phyloP scores from a whole-genome alignment of 2,888 invertebrate species.

The Parasteatoda lunata region DNA sequence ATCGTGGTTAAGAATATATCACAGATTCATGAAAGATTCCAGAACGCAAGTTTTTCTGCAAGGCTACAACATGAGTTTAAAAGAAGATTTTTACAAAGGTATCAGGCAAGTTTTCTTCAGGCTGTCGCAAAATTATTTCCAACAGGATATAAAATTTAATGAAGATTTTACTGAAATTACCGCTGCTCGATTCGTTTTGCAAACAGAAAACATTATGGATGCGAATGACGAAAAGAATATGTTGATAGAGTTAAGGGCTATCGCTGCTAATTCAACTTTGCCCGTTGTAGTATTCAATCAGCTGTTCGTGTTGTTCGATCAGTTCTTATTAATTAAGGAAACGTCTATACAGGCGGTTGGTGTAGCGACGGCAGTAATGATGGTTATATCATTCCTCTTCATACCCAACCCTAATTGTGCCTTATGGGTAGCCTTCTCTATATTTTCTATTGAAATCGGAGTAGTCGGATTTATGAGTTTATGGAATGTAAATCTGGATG shows the following conservation, averaged over 20 bases:
- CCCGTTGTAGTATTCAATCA: slow-evolving; percentile 95
- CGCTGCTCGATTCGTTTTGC: slow-evolving; percentile 89
- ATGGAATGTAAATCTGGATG: slow-evolving; percentile 94
- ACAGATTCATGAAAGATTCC: slow-evolving; percentile 84
- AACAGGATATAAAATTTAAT: slow-evolving; percentile 89
- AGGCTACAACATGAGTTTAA: slow-evolving; percentile 82
- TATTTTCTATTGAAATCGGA: slow-evolving; percentile 93
- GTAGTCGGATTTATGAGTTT: slow-evolving; percentile 97
- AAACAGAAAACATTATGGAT: slow-evolving; percentile 90
- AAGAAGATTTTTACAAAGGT: slow-evolving; percentile 83
- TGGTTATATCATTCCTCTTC: slow-evolving; percentile 93
- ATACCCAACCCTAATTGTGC: slow-evolving; percentile 94
- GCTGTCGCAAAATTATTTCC: slow-evolving; percentile 77
- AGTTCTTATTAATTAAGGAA: slow-evolving; percentile 90
- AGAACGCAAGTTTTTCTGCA: slow-evolving; percentile 79
- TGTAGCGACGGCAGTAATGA: slow-evolving; percentile 93
- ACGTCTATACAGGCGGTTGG: slow-evolving; percentile 91
- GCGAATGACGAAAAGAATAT: slow-evolving; percentile 93
- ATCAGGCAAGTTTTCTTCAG: slow-evolving; percentile 80
- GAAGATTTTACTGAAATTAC: slow-evolving; percentile 83
- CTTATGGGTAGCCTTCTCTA: slow-evolving; percentile 95
- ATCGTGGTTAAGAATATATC: slow-evolving; percentile 89
- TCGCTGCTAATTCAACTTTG: slow-evolving; percentile 84
- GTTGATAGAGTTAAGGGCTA: slow-evolving; percentile 85
- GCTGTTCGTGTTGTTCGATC: slow-evolving; percentile 95